phyloP scores from a whole-genome alignment of 2,797 vertebrate genomes.

The Leontopithecus rosalia region DNA sequence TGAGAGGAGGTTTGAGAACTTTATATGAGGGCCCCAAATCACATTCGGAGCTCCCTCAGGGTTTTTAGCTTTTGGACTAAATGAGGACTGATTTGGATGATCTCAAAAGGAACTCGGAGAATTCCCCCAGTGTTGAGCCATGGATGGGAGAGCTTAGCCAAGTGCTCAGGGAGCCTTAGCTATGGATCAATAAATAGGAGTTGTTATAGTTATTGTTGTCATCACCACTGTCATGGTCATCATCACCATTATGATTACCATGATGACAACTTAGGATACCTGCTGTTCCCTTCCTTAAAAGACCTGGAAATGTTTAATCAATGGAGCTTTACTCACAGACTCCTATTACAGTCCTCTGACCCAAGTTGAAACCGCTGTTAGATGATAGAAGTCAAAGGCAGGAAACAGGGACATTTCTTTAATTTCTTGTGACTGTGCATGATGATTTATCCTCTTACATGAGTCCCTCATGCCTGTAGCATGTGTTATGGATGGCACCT shows the following conservation, averaged over 20 bases:
- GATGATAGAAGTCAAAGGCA: slow-evolving; percentile 22
- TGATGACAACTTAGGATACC: neutral
- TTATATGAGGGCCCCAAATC: neutral
- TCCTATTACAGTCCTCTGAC: neutral
- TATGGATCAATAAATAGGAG: neutral
- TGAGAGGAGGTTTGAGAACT: slow-evolving; percentile 50
- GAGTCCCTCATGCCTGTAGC: neutral
- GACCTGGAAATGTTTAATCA: slow-evolving; percentile 22
- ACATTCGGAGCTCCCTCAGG: neutral
- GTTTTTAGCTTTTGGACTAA: slow-evolving; percentile 35
- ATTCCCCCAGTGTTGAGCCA: neutral
- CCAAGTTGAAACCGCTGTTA: neutral
- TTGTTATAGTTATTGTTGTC: neutral
- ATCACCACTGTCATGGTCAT: neutral
- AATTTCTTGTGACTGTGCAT: neutral
- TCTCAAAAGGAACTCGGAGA: neutral
- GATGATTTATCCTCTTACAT: neutral
- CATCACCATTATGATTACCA: neutral
- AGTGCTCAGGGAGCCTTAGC: neutral
- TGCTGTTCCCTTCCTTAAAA: neutral
- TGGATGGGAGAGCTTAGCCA: neutral
- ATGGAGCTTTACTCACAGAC: neutral
- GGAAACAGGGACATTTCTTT: neutral
- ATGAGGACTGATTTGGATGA: slow-evolving; percentile 27
- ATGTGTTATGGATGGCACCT: neutral